Percentiles rank a stretch among this genome's conserved stretches.
Evolutionary conservation across 2,113 vertebrate species (phyloP).

Genomic region (Tinamus guttatus): DNA sequence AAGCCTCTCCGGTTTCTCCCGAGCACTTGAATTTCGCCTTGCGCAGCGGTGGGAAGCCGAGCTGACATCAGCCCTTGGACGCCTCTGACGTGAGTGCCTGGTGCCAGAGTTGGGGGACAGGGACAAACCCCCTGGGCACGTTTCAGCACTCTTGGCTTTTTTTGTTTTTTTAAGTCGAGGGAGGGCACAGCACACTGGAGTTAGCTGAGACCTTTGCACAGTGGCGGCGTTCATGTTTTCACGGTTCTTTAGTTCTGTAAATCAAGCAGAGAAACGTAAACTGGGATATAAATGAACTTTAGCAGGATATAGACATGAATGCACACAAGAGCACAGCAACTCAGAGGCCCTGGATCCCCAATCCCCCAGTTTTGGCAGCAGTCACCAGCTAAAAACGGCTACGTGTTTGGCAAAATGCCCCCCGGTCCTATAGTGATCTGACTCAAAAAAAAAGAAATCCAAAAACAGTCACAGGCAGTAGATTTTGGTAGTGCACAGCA

Average conservation of each 20-base stretch:
- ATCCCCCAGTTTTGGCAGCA: not conserved
- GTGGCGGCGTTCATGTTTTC: fast-evolving
- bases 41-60: not conserved
- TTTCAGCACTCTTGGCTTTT: not conserved
- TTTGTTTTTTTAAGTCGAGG: not conserved
- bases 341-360: not conserved
- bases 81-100: not conserved
- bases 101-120: not conserved
- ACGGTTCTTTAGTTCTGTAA: not conserved
- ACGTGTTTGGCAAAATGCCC: not conserved
- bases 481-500: not conserved
- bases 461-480: fast-evolving
- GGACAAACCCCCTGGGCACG: not conserved
- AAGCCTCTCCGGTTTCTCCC: not conserved
- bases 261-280: not conserved
- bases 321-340: not conserved
- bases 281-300: not conserved
- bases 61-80: not conserved
- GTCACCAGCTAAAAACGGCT: not conserved
- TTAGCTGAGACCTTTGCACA: not conserved
- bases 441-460: not conserved
- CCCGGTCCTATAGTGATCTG: not conserved
- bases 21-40: not conserved
- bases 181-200: not conserved
- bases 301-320: not conserved